phyloP scores from a whole-genome alignment of 2,888 invertebrate genomes.

The Colostygia pectinataria region DNA sequence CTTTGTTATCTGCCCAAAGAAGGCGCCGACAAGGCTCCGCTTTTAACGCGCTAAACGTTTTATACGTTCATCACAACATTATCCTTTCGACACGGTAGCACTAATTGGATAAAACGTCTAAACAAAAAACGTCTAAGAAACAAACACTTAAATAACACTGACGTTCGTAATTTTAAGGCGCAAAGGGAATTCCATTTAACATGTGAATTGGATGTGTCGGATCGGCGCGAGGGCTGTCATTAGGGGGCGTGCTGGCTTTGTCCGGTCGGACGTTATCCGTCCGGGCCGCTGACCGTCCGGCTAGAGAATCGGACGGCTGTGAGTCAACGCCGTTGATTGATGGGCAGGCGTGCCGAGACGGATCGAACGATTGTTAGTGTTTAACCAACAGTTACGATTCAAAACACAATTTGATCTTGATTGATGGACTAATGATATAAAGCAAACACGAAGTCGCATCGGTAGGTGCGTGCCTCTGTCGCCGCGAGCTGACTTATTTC shows the following conservation, averaged over 20 bases:
- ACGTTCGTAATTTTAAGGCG: conserved; percentile 72
- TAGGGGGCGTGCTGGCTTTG: conserved; percentile 48
- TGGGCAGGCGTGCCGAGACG: conserved; percentile 58
- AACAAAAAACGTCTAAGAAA: conserved; percentile 76
- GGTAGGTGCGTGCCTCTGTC: conserved; percentile 58
- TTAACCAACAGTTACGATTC: conserved; percentile 78
- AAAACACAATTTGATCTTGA: conserved; percentile 77
- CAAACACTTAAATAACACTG: conserved; percentile 79
- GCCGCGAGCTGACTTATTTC: conserved; percentile 54
- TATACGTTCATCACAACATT: conserved; percentile 75
- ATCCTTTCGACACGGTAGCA: conserved; percentile 84
- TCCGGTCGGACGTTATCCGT: conserved; percentile 26
- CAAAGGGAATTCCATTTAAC: conserved; percentile 80
- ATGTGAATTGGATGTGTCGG: conserved; percentile 80
- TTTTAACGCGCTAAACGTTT: conserved; percentile 75
- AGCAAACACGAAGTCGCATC: conserved; percentile 68
- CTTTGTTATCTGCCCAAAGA: conserved; percentile 45
- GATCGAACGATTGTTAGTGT: conserved; percentile 74
- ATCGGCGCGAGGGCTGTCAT: conserved; percentile 68
- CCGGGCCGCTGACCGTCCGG: conserved; percentile 33
- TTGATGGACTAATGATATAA: conserved; percentile 82
- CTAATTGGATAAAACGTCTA: conserved; percentile 80
- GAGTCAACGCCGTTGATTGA: conserved; percentile 70
- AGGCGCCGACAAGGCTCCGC: conserved; percentile 64
- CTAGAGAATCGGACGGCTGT: conserved; percentile 50